A percentile compares a stretch with the other conserved stretches of the same genome.
Conservation (phyloP, 2,888 invertebrate genomes). For the Parnassius mnemosyne region DNA sequence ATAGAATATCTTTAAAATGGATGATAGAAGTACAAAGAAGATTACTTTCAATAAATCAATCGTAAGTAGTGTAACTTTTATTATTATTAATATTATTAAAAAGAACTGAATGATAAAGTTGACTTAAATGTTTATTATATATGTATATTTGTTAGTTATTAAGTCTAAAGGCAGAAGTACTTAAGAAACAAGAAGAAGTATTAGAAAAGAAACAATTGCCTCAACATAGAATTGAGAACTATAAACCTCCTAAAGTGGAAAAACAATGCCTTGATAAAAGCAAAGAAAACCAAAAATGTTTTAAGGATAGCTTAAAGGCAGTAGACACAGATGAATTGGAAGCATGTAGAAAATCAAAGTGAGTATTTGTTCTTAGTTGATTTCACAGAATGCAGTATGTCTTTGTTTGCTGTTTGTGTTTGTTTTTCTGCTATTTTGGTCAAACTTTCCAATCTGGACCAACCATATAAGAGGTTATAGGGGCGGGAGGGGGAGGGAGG, state of each 20-base stretch:
- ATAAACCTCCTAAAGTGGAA: slow-evolving; percentile 57
- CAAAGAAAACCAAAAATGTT: slow-evolving; percentile 54
- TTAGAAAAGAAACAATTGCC: slow-evolving; percentile 82
- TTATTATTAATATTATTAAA: too few species aligned
- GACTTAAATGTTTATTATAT: slow-evolving; percentile 17
- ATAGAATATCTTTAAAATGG: slow-evolving; percentile 43
- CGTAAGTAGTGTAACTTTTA: slow-evolving; percentile 48
- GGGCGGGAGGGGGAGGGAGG: too few species aligned
- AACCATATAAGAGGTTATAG: too few species aligned
- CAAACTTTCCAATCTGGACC: too few species aligned
- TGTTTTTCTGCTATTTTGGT: too few species aligned
- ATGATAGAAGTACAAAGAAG: slow-evolving; percentile 61
- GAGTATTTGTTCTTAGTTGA: slow-evolving; percentile 30
- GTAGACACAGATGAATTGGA: slow-evolving; percentile 67
- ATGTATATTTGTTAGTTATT: too few species aligned
- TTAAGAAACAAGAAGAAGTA: slow-evolving; percentile 92
- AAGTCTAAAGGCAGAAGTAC: slow-evolving; percentile 94
- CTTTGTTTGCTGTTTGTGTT: too few species aligned
- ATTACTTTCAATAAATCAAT: slow-evolving; percentile 78
- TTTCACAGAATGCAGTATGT: too few species aligned
- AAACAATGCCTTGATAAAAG: slow-evolving; percentile 42
- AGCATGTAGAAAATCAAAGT: slow-evolving; percentile 71
- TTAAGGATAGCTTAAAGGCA: slow-evolving; percentile 60
- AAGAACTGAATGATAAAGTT: too few species aligned
- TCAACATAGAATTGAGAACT: slow-evolving; percentile 75